These are phyloP conservation scores for Tethea ocularis DNA, from an alignment of 2,888 invertebrate genomes.

Conservation along the genomic window DNA sequence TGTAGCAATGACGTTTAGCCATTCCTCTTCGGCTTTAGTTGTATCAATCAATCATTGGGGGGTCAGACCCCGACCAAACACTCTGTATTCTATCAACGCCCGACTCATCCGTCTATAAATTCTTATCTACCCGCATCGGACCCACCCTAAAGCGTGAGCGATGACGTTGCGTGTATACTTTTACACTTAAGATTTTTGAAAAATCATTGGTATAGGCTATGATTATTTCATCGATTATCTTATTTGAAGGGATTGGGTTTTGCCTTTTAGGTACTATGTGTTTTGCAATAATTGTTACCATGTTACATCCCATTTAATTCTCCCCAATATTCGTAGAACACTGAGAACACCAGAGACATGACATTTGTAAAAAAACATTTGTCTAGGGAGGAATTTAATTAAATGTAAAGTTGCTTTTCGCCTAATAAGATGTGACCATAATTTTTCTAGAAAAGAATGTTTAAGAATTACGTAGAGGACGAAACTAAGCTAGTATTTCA, in stretches of 20 bases:
- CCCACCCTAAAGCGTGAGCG: slow-evolving; percentile 64
- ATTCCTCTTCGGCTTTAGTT: slow-evolving; percentile 49
- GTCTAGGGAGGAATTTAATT: slow-evolving; percentile 58
- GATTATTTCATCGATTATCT: slow-evolving; percentile 45
- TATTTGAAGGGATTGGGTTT: slow-evolving; percentile 25
- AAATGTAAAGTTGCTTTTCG: slow-evolving; percentile 40
- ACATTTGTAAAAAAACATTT: slow-evolving; percentile 24
- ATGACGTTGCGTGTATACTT: slow-evolving; percentile 68
- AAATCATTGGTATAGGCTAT: slow-evolving; percentile 40
- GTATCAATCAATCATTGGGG: slow-evolving; percentile 71
- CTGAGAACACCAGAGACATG: slow-evolving; percentile 18
- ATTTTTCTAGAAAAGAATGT: slow-evolving; percentile 46
- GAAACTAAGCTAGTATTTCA: slow-evolving; percentile 29
- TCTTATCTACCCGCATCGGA: slow-evolving; percentile 68
- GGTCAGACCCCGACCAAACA: slow-evolving; percentile 54
- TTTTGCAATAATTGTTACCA: background rate
- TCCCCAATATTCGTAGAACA: slow-evolving; percentile 10
- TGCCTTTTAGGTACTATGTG: background rate
- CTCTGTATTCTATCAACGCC: slow-evolving; percentile 73
- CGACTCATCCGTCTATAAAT: slow-evolving; percentile 73
- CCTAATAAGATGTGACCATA: slow-evolving; percentile 35
- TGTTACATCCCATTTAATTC: background rate
- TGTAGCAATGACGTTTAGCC: slow-evolving; percentile 46
- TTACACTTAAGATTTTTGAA: slow-evolving; percentile 37
- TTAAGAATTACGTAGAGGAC: slow-evolving; percentile 34